Evolutionary conservation across 2,797 vertebrate species (phyloP).

Genomic region (Holocentrus rufus): DNA sequence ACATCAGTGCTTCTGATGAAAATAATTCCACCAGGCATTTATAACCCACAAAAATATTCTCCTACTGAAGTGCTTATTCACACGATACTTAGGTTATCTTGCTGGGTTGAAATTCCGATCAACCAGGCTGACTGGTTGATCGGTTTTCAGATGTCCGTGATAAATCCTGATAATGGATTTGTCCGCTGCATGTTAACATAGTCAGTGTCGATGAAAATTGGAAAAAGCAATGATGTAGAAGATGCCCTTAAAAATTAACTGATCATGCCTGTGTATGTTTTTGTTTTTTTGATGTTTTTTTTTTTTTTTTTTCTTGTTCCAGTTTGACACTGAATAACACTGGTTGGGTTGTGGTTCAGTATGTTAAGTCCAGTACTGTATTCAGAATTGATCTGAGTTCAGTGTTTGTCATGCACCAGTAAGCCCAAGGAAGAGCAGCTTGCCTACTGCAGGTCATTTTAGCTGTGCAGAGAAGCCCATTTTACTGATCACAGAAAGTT

Average conservation of each 20-base stretch:
- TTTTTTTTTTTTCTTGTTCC: background rate
- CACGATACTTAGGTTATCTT: background rate
- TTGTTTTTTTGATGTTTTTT: background rate
- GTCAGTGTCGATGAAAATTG: constrained; percentile 7
- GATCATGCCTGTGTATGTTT: background rate
- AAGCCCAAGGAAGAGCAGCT: background rate
- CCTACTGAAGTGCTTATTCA: background rate
- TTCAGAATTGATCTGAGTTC: constrained; percentile 6
- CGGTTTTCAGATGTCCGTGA: background rate
- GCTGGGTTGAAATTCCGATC: constrained; percentile 2
- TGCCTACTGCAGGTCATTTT: background rate
- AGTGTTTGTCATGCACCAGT: background rate
- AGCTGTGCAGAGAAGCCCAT: background rate
- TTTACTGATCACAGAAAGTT: background rate
- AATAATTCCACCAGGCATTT: background rate
- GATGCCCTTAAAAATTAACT: constrained; percentile 4
- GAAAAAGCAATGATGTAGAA: background rate
- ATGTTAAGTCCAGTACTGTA: background rate
- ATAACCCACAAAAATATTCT: background rate
- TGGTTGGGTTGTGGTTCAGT: background rate
- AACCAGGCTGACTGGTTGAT: background rate
- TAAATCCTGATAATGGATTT: background rate
- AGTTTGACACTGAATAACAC: constrained; percentile 1
- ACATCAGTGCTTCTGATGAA: no score
- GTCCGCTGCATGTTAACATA: background rate